Conservation (phyloP, 2,888 invertebrate species). For the Laothoe populi region DNA sequence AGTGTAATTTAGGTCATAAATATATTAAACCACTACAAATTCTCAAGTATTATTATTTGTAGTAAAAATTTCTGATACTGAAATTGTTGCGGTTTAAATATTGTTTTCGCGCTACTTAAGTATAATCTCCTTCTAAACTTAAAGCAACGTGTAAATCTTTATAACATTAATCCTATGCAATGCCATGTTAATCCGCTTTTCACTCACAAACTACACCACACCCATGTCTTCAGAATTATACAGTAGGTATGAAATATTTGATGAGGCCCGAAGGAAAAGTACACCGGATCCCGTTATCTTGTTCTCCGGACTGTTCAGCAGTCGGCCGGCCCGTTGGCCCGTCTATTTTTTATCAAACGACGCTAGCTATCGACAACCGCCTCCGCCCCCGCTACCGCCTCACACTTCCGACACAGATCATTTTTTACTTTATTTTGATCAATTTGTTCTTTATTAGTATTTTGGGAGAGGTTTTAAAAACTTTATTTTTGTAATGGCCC, state of each 20-base stretch:
- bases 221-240: constrained; percentile 48
- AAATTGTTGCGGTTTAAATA: too few relatives aligned
- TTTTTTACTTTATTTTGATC: neutral
- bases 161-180: neutral
- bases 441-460: neutral
- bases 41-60: too few relatives aligned
- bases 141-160: too few relatives aligned
- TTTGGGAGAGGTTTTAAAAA: too few relatives aligned
- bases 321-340: neutral
- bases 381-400: neutral
- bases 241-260: constrained; percentile 59
- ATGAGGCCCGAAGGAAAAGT: constrained; percentile 57
- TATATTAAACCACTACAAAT: too few relatives aligned
- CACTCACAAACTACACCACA: constrained; percentile 39
- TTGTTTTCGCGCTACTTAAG: too few relatives aligned
- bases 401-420: constrained; percentile 1
- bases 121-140: too few relatives aligned
- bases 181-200: neutral
- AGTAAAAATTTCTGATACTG: too few relatives aligned
- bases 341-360: constrained; percentile 7
- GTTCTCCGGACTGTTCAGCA: constrained; percentile 41
- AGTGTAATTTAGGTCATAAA: too few relatives aligned
- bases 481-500: too few relatives aligned
- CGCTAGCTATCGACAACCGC: neutral
- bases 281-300: constrained; percentile 45